Base-by-base conservation (phyloP, 2,888 invertebrate species). In the Cepaea hortensis region DNA sequence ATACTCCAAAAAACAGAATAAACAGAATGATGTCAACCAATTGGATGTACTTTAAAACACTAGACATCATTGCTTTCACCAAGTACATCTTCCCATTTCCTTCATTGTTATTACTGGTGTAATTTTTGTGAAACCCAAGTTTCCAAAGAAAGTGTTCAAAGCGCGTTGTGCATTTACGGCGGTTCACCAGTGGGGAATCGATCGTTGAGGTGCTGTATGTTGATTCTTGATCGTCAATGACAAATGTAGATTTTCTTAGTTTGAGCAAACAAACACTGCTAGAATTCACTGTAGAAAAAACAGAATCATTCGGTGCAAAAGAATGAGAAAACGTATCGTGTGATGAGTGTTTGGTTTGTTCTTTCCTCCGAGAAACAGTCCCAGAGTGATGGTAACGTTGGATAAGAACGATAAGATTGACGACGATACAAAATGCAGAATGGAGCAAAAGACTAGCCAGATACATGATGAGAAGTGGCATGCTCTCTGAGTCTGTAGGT, bases 391-490 rank as follows among this genome's bases (percentile, higher is more conserved):
- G 72, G 72, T 55, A 79, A 61, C 23, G 70, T n/a, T 48, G 70
- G 70, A 81, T 81, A 11, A 72, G 68, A 9, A 81, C 81, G 13
- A 81, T 70, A 50, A 81, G 35, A n/a, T 81, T 81, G 48, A n/a
- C 68, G 0, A 70, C 68, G 5, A 81, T 81, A 55, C 70, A 48
- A 23, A 81, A 48, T 3, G 48, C 76, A n/a, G 65, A 84, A 62
- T 84, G 77, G 46, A 84, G 62, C 35, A 84, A 65, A 23, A 84
- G 20, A 48, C 62, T 20, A 11, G 75, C 35, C 77, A 84, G 18
- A n/a, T 84, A 84, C 46, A 84, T 65, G 11, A 84, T 84, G 61
- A 77, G 62, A 50, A 84, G 62, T 9, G 84, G 84, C 46, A 84
- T 62, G 20, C 76, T 75, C 20, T 84, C 65, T 46, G 84, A 84